A percentile compares a stretch with the other conserved stretches of the same genome.
Evolutionary conservation across 2,113 vertebrate species (phyloP).

Genomic region (Hippolais icterina): DNA sequence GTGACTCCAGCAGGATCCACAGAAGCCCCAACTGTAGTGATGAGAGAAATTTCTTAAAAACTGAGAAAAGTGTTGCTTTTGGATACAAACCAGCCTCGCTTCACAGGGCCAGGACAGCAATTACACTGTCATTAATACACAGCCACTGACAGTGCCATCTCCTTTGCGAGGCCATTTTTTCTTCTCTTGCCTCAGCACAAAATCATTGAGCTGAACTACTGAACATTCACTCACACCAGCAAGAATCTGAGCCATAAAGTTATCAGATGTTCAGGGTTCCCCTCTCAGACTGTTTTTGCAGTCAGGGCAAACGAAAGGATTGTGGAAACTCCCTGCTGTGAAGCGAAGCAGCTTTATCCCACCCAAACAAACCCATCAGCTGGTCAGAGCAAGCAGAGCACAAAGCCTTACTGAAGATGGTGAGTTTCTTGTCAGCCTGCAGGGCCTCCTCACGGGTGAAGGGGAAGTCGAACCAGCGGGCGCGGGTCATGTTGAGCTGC

Average conservation of each 20-base stretch:
- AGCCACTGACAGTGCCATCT: background rate
- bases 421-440: constrained; percentile 96
- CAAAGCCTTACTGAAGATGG: constrained; percentile 88
- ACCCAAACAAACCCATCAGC: background rate
- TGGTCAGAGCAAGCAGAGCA: background rate
- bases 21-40: constrained; percentile 87
- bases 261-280: accelerated
- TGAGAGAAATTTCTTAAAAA: background rate
- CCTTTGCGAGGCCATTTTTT: background rate
- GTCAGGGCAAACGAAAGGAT: accelerated
- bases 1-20: constrained; percentile 97
- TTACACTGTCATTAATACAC: background rate
- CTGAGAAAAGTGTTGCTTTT: background rate
- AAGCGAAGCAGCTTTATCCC: background rate
- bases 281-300: background rate
- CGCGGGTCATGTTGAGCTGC: constrained; percentile 95
- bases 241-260: background rate
- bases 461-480: constrained; percentile 97
- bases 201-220: background rate
- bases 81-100: background rate
- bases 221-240: background rate
- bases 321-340: background rate
- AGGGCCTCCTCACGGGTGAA: constrained; percentile 96
- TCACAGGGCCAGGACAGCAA: background rate
- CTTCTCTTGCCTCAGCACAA: background rate